Evolutionary conservation across 2,797 vertebrate species (phyloP), one percentile per base, ranked within the genome.

Genomic region (Botia kubotai): DNA sequence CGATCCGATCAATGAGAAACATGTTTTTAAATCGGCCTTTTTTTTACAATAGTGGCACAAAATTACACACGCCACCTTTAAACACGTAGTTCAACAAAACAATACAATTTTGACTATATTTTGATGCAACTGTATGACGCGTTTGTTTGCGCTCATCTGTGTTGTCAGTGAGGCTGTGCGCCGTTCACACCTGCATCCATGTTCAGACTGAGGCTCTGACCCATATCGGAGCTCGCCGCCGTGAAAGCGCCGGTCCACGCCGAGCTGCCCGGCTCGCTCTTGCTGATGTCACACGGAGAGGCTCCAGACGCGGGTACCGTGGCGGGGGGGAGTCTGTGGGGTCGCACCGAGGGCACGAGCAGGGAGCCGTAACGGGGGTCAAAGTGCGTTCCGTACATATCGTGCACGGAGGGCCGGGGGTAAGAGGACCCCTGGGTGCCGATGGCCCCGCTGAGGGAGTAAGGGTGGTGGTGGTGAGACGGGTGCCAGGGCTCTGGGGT

Each of bases 331-430:
- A 98, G 94, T 14, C 98, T 96, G 80, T 96, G 95, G 0, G 96
- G 93, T 66, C 97, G 94, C 48, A 97, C 96, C 0, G 97, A 97
- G 1, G 97, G 97, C 88, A 98, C 95, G 86, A 98, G 89, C 88
- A 98, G 92, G 0, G 97, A 97, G 78, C 97, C 85, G 8, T 98
- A 98, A 46, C 97, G 96, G 0, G 97, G 96, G 89, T 98, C 97
- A 0, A 98, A 98, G 71, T 96, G 94, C 0, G 97, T 89, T 48
- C 97, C 93, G 2, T 99, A 99, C 92, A 98, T 95, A 79, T 99
- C 97, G 0, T 98, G 97, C 86, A 98, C 91, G 0, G 95, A 74
- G 0, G 97, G 92, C 0, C 96, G 95, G 0, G 96, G 90, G 84
- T 98, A 98, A 17, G 95, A 88, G 0, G 95, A 92, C 75, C 94